Percentiles rank a stretch among this genome's conserved stretches.
Conservation (phyloP, 1,140 invertebrate species). For the Nymphalis io region DNA sequence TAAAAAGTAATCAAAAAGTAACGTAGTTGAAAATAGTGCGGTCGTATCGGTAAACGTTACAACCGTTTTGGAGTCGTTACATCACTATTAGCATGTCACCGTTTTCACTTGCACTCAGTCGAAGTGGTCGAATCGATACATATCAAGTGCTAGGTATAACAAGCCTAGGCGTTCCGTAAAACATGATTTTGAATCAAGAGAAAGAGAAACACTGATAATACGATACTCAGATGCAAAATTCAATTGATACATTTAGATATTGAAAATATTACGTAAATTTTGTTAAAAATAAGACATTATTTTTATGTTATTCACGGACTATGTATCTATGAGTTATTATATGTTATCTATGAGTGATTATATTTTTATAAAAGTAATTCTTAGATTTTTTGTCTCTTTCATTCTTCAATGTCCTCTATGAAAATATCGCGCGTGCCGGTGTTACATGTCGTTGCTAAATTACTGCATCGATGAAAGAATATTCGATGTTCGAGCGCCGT, state of each 20-base stretch:
- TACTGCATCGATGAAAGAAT: conserved; percentile 42
- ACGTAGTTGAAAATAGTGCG: background rate
- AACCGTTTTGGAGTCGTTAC: conserved; percentile 8
- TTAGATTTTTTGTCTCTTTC: background rate
- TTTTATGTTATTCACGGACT: too few species aligned
- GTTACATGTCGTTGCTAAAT: conserved; percentile 24
- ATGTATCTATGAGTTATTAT: background rate
- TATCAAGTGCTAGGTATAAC: conserved; percentile 31
- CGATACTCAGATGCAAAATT: background rate
- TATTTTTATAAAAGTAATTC: background rate
- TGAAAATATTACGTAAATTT: too few species aligned
- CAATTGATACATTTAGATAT: too few species aligned
- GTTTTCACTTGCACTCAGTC: conserved; percentile 35
- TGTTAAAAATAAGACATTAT: too few species aligned
- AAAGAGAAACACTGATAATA: background rate
- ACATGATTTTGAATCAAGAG: background rate
- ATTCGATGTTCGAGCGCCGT: conserved; percentile 43
- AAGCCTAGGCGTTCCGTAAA: background rate
- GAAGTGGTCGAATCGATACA: conserved; percentile 40
- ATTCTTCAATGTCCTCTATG: background rate
- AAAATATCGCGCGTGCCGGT: background rate
- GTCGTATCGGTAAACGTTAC: conserved; percentile 5
- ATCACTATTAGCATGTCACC: conserved; percentile 17
- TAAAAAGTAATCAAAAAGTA: background rate
- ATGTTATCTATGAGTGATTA: background rate